Evolutionary conservation across 2,113 vertebrate genomes (phyloP).

Genomic region (Tonatia bakeri): DNA sequence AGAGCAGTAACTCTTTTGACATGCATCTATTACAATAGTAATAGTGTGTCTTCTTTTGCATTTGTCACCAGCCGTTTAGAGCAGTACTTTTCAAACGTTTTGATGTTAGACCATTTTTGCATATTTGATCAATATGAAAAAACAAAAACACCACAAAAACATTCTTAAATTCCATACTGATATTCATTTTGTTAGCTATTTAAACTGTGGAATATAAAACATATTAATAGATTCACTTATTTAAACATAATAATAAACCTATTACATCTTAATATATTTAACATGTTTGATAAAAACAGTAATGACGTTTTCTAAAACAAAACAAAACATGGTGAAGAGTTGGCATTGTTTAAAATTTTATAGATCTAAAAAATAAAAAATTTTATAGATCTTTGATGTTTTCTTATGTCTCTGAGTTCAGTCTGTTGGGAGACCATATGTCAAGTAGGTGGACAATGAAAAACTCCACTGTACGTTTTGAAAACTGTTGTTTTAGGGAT

Average conservation of each 20-base stretch:
- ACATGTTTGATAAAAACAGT: neutral
- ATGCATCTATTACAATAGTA: neutral
- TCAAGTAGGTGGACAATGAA: neutral
- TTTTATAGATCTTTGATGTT: neutral
- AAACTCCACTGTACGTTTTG: neutral
- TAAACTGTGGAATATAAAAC: neutral
- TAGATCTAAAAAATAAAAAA: too few relatives aligned
- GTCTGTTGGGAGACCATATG: neutral
- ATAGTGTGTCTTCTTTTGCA: neutral
- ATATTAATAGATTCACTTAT: neutral
- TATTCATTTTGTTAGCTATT: neutral
- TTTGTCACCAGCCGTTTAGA: neutral
- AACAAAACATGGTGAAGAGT: neutral
- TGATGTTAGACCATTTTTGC: neutral
- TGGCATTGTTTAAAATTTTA: neutral
- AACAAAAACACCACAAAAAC: too few relatives aligned
- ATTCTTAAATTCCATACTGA: too few relatives aligned
- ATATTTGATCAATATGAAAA: too few relatives aligned
- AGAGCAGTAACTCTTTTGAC: neutral
- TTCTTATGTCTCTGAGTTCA: neutral
- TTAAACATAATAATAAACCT: neutral
- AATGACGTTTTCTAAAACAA: neutral
- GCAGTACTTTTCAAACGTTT: neutral
- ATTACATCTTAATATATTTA: neutral
- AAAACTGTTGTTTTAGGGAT: neutral